These are phyloP conservation scores for Misgurnus mizolepis DNA, from an alignment of 2,113 vertebrate species.

Conservation along the genomic window DNA sequence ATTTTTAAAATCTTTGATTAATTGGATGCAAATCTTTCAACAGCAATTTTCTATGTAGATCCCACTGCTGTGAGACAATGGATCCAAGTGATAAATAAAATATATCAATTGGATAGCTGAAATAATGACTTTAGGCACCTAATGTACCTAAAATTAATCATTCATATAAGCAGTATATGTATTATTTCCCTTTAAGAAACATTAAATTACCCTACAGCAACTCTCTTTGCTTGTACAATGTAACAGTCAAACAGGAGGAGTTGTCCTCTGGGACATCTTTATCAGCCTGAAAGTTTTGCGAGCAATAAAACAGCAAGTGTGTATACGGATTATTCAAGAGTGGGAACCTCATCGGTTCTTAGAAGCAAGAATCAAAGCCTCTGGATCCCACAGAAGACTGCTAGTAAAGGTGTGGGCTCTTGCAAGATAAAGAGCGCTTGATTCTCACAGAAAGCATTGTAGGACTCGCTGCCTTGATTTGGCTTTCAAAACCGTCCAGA, in stretches of 20 bases:
- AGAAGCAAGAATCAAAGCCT: constrained; percentile 57
- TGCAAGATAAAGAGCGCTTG: constrained; percentile 58
- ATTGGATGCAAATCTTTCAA: constrained; percentile 46
- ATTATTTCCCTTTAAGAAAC: background rate
- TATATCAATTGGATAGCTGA: too few relatives aligned
- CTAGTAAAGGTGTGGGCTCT: constrained; percentile 57
- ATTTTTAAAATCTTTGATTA: constrained; percentile 24
- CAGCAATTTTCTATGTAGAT: background rate
- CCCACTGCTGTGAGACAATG: too few relatives aligned
- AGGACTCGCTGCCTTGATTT: constrained; percentile 41
- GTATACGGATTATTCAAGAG: constrained; percentile 31
- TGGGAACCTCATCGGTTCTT: constrained; percentile 46
- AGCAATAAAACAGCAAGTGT: constrained; percentile 20
- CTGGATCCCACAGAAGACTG: constrained; percentile 46
- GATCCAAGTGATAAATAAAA: too few relatives aligned
- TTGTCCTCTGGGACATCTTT: constrained; percentile 1
- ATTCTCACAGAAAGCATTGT: constrained; percentile 50
- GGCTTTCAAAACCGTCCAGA: constrained; percentile 54
- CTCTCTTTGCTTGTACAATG: background rate
- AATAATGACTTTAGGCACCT: too few relatives aligned
- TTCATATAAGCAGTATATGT: background rate
- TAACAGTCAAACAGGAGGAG: constrained; percentile 16
- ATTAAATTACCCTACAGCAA: constrained; percentile 11
- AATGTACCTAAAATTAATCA: too few relatives aligned
- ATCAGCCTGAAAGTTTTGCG: constrained; percentile 29